phyloP scores from a whole-genome alignment of 2,888 invertebrate genomes.

The Heterodera filipjevi region DNA sequence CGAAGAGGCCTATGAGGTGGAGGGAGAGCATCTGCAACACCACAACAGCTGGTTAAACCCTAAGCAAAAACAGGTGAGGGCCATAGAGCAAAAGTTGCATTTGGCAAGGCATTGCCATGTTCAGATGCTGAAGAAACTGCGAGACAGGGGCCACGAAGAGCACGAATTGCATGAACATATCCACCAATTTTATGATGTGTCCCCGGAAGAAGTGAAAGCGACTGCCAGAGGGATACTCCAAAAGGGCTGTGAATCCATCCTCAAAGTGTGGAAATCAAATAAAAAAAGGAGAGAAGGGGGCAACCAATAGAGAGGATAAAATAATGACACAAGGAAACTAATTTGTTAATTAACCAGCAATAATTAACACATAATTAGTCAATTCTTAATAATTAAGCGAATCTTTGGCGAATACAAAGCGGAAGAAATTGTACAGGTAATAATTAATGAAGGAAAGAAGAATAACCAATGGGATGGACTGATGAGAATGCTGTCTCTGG shows the following conservation, averaged over 20 bases:
- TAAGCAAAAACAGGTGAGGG: background rate
- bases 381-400: background rate
- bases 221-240: conserved; percentile 24
- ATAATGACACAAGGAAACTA: background rate
- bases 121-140: conserved; percentile 20
- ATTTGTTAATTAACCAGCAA: background rate
- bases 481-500: conserved; percentile 27
- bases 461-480: background rate
- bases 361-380: background rate
- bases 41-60: conserved; percentile 10
- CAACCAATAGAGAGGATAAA: background rate
- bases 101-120: background rate
- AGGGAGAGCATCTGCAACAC: conserved; percentile 1
- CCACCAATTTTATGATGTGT: conserved; percentile 30
- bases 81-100: too few species aligned
- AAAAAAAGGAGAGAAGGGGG: background rate
- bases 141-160: conserved; percentile 27
- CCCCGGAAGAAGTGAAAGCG: conserved; percentile 35
- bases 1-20: background rate
- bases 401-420: conserved; percentile 26
- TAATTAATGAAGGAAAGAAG: background rate
- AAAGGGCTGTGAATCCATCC: conserved; percentile 21
- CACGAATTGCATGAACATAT: conserved; percentile 31
- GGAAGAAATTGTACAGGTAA: conserved; percentile 19
- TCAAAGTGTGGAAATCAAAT: conserved; percentile 4